These are phyloP conservation scores for Liopterus haemorrhoidalis DNA, from an alignment of 2,888 invertebrate species.

Conservation along the genomic window DNA sequence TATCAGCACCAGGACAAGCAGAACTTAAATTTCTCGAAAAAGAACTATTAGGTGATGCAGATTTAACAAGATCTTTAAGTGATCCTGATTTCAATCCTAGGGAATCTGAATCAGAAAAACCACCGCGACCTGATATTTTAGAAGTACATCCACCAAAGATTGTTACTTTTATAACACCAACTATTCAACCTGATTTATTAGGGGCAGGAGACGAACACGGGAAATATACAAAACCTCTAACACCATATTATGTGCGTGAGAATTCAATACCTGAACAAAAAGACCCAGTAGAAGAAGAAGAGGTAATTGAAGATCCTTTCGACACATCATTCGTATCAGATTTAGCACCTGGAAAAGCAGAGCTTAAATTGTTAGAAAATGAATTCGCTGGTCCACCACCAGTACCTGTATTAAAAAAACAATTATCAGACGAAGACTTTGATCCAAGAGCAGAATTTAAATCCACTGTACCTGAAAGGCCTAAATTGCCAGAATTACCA, in stretches of 20 bases:
- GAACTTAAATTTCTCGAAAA: conserved; percentile 74
- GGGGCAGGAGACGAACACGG: conserved; percentile 47
- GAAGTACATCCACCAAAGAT: conserved; percentile 40
- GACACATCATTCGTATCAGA: conserved; percentile 59
- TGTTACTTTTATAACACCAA: conserved; percentile 54
- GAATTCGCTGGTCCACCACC: conserved; percentile 44
- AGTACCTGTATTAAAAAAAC: conserved; percentile 47
- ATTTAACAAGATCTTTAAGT: conserved; percentile 46
- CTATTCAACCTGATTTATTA: conserved; percentile 49
- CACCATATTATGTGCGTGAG: conserved; percentile 72
- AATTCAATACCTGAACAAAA: conserved; percentile 54
- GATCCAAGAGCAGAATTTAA: conserved; percentile 48
- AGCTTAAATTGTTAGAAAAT: conserved; percentile 52
- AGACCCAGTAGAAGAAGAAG: conserved; percentile 44
- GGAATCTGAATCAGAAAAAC: conserved; percentile 46
- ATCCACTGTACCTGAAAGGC: conserved; percentile 37
- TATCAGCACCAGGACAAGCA: conserved; percentile 68
- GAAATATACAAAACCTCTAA: conserved; percentile 65
- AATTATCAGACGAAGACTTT: conserved; percentile 61
- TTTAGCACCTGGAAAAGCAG: conserved; percentile 52
- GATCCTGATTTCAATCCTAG: conserved; percentile 82
- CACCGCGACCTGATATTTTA: conserved; percentile 60
- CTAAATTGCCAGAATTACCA: too few relatives aligned
- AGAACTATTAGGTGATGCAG: conserved; percentile 59
- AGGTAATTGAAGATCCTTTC: conserved; percentile 54